Percentiles rank a stretch among this genome's conserved stretches.
These are phyloP conservation scores for Chaetodon trifasciatus DNA, from an alignment of 2,797 vertebrate species.

Conservation along the genomic window DNA sequence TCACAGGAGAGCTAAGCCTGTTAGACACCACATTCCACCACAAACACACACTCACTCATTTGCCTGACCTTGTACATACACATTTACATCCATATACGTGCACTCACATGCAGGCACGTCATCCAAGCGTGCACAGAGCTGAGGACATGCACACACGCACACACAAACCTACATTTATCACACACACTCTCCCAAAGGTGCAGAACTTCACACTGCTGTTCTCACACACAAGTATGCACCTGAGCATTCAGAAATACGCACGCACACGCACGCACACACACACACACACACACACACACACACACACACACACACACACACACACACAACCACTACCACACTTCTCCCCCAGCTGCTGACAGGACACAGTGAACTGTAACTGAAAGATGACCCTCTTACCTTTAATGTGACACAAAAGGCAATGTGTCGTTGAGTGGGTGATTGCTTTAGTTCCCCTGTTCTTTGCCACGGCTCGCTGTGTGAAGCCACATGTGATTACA, in stretches of 20 bases:
- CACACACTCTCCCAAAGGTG: conserved; percentile 6
- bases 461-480: conserved; percentile 35
- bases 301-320: conserved; percentile 11
- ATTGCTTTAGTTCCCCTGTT: conserved; percentile 55
- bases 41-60: conserved; percentile 14
- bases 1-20: conserved; percentile 66
- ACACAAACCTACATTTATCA: background rate
- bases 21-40: conserved; percentile 47
- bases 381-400: conserved; percentile 67
- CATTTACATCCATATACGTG: background rate
- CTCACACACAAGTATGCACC: conserved; percentile 30
- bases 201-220: conserved; percentile 5
- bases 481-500: conserved; percentile 59
- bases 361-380: conserved; percentile 45
- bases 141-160: background rate
- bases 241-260: conserved; percentile 7
- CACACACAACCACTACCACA: conserved; percentile 2
- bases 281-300: background rate
- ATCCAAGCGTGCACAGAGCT: background rate
- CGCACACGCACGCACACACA: conserved; percentile 2
- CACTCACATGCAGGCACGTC: conserved; percentile 10
- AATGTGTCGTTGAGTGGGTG: conserved; percentile 41
- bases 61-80: background rate
- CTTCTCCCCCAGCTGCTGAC: conserved; percentile 44
- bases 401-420: conserved; percentile 61